These are phyloP conservation scores for Brachyptera putata DNA, from an alignment of 2,888 invertebrate genomes.

Conservation along the genomic window DNA sequence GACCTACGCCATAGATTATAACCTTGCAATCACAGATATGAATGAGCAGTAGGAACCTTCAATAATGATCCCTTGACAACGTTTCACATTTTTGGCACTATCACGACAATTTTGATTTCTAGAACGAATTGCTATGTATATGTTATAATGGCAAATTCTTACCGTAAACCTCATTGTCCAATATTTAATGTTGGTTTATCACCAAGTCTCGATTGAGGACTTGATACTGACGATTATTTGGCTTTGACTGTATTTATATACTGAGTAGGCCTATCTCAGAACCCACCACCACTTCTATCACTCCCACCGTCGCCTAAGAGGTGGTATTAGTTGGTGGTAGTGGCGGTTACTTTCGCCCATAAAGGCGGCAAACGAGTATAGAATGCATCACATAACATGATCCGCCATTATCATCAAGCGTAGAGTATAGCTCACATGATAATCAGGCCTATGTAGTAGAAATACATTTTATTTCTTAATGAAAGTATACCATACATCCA, in stretches of 20 bases:
- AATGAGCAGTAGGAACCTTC: no score
- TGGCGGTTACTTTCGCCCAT: background rate
- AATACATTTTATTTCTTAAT: background rate
- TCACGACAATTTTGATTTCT: no score
- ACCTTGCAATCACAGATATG: no score
- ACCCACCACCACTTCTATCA: no score
- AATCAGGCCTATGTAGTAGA: background rate
- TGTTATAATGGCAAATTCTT: no score
- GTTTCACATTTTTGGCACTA: no score
- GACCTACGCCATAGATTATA: no score
- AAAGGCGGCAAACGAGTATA: background rate
- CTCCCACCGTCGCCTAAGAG: background rate
- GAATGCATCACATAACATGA: background rate
- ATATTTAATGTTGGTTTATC: conserved; percentile 3
- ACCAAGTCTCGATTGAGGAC: conserved; percentile 16
- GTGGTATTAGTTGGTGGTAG: background rate
- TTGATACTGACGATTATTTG: conserved; percentile 11
- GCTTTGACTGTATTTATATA: conserved; percentile 9
- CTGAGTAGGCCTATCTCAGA: background rate
- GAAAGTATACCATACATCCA: conserved; percentile 1
- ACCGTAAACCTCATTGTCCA: conserved; percentile 17
- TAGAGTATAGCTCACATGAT: conserved; percentile 5
- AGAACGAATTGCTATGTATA: no score
- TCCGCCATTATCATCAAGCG: no score
- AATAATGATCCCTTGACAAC: no score